These are phyloP conservation scores for Muscina levida DNA, from an alignment of 2,888 invertebrate species.

Conservation along the genomic window DNA sequence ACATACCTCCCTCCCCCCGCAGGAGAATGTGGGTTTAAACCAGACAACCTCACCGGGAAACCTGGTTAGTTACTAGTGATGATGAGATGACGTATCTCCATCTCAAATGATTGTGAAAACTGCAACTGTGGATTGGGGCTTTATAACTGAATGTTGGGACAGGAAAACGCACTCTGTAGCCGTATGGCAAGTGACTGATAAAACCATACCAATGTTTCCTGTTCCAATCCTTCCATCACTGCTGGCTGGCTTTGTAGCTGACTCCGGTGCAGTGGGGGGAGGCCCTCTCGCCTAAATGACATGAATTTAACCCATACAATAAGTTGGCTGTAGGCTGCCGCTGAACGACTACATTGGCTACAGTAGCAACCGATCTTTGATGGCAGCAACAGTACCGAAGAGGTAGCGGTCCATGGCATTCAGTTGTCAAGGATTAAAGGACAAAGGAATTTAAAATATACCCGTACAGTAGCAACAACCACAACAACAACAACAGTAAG, in stretches of 20 bases:
- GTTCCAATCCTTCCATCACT: background rate
- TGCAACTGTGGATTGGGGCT: constrained; percentile 1
- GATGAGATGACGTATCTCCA: too few species aligned
- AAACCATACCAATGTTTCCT: constrained; percentile 58
- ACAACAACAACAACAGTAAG: constrained; percentile 37
- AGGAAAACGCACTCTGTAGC: constrained; percentile 1
- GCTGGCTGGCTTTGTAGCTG: background rate
- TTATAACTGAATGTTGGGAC: constrained; percentile 11
- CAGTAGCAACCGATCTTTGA: constrained; percentile 4
- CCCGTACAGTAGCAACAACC: background rate
- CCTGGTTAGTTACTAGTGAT: too few species aligned
- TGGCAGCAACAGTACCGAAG: background rate
- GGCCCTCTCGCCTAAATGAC: constrained; percentile 4
- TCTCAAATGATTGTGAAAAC: too few species aligned
- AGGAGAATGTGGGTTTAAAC: too few species aligned
- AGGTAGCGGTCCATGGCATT: constrained; percentile 20
- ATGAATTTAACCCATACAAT: constrained; percentile 18
- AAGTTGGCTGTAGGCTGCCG: constrained; percentile 18
- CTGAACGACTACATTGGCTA: constrained; percentile 34
- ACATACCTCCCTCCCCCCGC: background rate
- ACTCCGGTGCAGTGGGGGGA: background rate
- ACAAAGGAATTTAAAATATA: constrained; percentile 62
- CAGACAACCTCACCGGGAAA: too few species aligned
- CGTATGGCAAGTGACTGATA: constrained; percentile 63
- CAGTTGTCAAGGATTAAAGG: constrained; percentile 64